Percentiles rank a stretch among this genome's conserved stretches.
Evolutionary conservation across 2,888 invertebrate species (phyloP).

Genomic region (Rugalucina vietnamica): DNA sequence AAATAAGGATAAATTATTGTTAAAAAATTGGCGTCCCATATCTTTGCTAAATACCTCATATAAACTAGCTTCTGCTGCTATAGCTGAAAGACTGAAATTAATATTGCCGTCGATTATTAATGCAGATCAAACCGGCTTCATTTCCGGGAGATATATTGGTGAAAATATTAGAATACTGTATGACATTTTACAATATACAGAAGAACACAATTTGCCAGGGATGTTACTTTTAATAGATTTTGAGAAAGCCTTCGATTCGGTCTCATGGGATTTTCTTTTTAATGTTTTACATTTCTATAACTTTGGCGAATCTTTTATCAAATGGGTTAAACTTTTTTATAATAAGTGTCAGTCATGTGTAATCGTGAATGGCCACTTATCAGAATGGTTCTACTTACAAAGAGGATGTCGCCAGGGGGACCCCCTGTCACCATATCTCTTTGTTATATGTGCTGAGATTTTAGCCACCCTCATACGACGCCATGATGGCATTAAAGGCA

Average conservation of each 20-base stretch:
- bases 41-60: not conserved
- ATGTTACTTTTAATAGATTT: not conserved
- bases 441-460: conserved; percentile 8
- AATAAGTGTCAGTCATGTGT: not conserved
- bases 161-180: not conserved
- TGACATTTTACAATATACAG: not conserved
- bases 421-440: not conserved
- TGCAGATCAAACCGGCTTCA: not conserved
- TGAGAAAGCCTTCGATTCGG: not conserved
- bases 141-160: not conserved
- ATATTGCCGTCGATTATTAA: not conserved
- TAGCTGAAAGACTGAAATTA: conserved; percentile 13
- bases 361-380: not conserved
- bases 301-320: not conserved
- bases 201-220: not conserved
- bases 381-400: not conserved
- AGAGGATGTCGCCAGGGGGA: not conserved
- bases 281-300: not conserved
- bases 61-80: conserved; percentile 18
- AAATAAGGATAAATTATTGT: not conserved
- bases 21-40: not conserved
- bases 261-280: not conserved
- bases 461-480: not conserved
- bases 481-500: not conserved
- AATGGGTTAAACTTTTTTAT: not conserved